These are phyloP conservation scores for Scaptomyza polygonia DNA, from an alignment of 2,888 invertebrate species.

Conservation along the genomic window DNA sequence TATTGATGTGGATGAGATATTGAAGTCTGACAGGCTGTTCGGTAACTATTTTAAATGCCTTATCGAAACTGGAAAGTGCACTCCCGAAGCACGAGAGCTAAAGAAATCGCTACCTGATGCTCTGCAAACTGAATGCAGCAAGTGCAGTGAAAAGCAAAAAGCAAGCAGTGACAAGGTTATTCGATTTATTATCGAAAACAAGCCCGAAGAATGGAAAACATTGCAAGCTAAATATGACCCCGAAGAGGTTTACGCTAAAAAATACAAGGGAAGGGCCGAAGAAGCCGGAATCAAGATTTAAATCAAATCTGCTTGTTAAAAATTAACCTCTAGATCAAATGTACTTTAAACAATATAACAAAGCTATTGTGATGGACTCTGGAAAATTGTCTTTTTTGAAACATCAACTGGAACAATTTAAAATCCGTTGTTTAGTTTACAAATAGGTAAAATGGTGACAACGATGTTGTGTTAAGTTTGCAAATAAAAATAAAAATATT, in stretches of 20 bases:
- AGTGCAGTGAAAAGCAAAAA: constrained; percentile 89
- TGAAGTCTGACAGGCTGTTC: constrained; percentile 87
- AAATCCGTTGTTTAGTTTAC: constrained; percentile 10
- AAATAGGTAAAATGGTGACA: constrained; percentile 14
- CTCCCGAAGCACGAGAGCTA: constrained; percentile 88
- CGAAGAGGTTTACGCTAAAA: constrained; percentile 87
- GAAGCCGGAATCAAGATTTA: constrained; percentile 84
- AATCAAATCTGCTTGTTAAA: not conserved
- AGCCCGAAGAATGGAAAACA: constrained; percentile 87
- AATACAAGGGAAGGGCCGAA: constrained; percentile 87
- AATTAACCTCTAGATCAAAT: not conserved
- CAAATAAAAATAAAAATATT: constrained; percentile 5
- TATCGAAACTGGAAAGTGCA: constrained; percentile 87
- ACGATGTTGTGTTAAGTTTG: constrained; percentile 4
- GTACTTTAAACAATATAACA: not conserved
- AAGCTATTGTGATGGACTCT: constrained; percentile 10
- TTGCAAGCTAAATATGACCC: constrained; percentile 89
- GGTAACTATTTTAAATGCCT: constrained; percentile 88
- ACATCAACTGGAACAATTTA: not conserved
- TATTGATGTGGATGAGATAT: constrained; percentile 88
- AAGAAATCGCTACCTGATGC: constrained; percentile 91
- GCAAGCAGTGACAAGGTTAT: constrained; percentile 88
- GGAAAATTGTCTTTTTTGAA: not conserved
- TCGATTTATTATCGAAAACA: constrained; percentile 88
- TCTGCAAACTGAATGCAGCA: constrained; percentile 87